phyloP scores from a whole-genome alignment of 2,888 invertebrate species.

The Fissipunctia ypsillon region DNA sequence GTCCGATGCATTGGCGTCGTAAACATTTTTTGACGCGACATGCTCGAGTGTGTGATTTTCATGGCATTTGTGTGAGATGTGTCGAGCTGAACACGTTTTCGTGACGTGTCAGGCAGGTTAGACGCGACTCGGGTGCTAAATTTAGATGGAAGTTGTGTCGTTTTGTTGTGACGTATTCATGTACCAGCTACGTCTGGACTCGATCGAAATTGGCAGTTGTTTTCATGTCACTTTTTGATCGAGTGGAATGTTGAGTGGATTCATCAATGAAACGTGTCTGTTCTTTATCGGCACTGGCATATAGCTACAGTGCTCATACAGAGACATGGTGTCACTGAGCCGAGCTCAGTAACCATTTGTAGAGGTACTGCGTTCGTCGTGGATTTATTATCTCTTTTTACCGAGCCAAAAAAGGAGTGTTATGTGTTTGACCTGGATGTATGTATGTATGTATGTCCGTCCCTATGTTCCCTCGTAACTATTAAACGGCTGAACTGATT shows the following conservation, averaged over 20 bases:
- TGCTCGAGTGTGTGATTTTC: slow-evolving; percentile 42
- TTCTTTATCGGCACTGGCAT: slow-evolving; percentile 22
- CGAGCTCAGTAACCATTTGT: not conserved
- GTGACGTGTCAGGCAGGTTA: slow-evolving; percentile 42
- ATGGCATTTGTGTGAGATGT: slow-evolving; percentile 32
- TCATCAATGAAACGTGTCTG: slow-evolving; percentile 15
- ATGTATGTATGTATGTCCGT: no score
- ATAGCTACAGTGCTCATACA: not conserved
- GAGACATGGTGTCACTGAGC: not conserved
- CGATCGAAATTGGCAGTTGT: slow-evolving; percentile 40
- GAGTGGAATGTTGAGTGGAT: slow-evolving; percentile 31
- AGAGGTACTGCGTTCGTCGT: not conserved
- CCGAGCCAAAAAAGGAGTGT: no score
- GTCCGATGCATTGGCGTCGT: slow-evolving; percentile 60
- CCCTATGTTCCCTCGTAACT: no score
- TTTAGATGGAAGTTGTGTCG: slow-evolving; percentile 42
- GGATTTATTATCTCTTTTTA: not conserved
- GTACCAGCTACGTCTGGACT: slow-evolving; percentile 25
- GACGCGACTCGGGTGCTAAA: slow-evolving; percentile 34
- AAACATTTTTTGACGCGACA: slow-evolving; percentile 63
- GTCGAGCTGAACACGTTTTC: slow-evolving; percentile 25
- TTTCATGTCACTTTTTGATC: slow-evolving; percentile 39
- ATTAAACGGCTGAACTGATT: no score
- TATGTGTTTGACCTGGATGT: no score
- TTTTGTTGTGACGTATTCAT: slow-evolving; percentile 47